Base-by-base conservation (phyloP, 2,888 invertebrate species). In the Eupithecia pulchellata region DNA sequence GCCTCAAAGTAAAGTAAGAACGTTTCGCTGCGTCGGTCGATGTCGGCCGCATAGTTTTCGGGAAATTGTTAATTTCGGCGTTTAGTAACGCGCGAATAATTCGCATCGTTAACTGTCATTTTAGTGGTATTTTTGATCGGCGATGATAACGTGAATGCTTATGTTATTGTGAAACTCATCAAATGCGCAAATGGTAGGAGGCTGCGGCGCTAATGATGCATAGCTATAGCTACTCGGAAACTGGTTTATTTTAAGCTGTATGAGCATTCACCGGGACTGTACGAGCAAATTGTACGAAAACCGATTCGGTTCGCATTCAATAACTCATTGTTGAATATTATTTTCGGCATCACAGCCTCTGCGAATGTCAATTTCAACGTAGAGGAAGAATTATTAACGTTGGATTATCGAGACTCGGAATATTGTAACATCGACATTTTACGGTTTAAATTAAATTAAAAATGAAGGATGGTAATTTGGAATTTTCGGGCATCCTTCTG, bases 401-500 rank as follows among this genome's bases (percentile, higher is more conserved):
- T 25, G 64, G 47, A 27, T 52, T 52, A 52, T 52, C 4, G 57
- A 55, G 32, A 57, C 60, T 39, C 65, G 27, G 47, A 58, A 64
- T 57, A 61, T 52, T 47, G 64, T 58, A 60, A 60, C 34, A 61
- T 36, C 61, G 34, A 25, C 55, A 42, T 39, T 42, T 42, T 11
- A 42, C 57, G 57, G 39, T 36, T 64, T 64, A 29, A 30, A 70
- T 66, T 66, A 42, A 63, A 61, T 64, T 66, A 47, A 66, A 64
- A 71, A 39, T 55, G 66, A 67, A 65, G 62, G 63, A 55, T 67
- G 55, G 55, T 57, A 68, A 68, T 68, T 66, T 68, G 66, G 66
- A 61, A 66, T 70, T 66, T 68, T 57, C 65, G 29, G 47, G 39
- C 73, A 71, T 63, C 68, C 71, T 71, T 68, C 71, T n/a, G n/a